Conservation (phyloP, 1,140 invertebrate species). For the Antheraea pernyi region DNA sequence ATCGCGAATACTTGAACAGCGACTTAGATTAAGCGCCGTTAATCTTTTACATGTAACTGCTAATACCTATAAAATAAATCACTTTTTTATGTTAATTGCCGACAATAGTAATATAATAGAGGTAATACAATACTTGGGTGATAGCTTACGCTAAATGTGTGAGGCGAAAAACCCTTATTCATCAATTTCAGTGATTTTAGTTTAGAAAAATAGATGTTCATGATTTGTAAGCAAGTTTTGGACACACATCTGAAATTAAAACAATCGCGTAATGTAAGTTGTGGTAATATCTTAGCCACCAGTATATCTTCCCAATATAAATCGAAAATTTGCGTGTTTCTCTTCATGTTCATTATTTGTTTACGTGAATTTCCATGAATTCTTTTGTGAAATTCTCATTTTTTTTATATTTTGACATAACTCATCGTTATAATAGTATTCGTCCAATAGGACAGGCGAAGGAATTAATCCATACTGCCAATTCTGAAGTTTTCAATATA, state of each 20-base stretch:
- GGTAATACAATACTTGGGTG: not conserved
- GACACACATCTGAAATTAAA: conserved; percentile 80
- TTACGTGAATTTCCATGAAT: not conserved
- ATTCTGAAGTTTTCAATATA: no score
- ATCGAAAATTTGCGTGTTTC: conserved; percentile 77
- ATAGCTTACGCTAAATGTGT: conserved; percentile 63
- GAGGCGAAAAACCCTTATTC: conserved; percentile 66
- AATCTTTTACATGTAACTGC: conserved; percentile 68
- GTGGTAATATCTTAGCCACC: conserved; percentile 72
- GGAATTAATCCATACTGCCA: no score
- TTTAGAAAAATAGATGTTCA: conserved; percentile 70
- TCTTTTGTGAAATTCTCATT: not conserved
- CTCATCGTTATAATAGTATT: no score
- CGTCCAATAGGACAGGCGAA: no score
- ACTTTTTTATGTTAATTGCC: conserved; percentile 7
- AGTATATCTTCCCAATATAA: conserved; percentile 81
- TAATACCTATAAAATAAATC: conserved; percentile 68
- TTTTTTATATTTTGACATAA: not conserved
- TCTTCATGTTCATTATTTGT: conserved; percentile 51
- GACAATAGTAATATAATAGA: not conserved
- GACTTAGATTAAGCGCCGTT: conserved; percentile 74
- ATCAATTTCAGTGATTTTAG: conserved; percentile 66
- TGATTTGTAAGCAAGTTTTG: conserved; percentile 66
- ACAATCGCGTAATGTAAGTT: conserved; percentile 76
- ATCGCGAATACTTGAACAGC: conserved; percentile 73